Evolutionary conservation across 2,113 vertebrate species (phyloP).

Genomic region (Microcebus griseorufus): DNA sequence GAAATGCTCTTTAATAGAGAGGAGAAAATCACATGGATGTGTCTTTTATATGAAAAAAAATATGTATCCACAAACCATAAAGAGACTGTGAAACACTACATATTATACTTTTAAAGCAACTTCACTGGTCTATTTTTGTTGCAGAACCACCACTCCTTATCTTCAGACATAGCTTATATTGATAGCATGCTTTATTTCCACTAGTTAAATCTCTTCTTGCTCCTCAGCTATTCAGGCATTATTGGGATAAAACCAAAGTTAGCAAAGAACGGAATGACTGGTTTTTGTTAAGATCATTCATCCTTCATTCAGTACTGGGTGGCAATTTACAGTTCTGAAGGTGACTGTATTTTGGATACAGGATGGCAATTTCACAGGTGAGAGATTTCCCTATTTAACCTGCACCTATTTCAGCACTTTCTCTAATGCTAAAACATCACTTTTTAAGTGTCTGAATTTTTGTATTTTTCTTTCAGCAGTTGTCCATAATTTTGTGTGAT

Average conservation of each 20-base stretch:
- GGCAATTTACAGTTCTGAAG: slow-evolving; percentile 8
- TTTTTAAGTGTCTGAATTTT: slow-evolving; percentile 9
- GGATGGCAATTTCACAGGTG: slow-evolving; percentile 41
- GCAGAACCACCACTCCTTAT: not conserved
- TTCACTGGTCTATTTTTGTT: not conserved
- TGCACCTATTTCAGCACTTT: not conserved
- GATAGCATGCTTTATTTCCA: not conserved
- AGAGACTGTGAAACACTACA: not conserved
- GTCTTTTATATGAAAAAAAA: not conserved
- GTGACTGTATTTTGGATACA: not conserved
- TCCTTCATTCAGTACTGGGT: not conserved
- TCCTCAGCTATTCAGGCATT: not conserved
- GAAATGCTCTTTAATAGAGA: not conserved
- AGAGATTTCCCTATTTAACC: slow-evolving; percentile 23
- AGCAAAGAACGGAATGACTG: not conserved
- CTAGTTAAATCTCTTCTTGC: not conserved
- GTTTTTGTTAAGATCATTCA: slow-evolving; percentile 2
- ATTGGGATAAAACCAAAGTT: not conserved
- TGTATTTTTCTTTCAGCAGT: not conserved
- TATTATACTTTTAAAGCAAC: not conserved
- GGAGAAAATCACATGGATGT: not conserved
- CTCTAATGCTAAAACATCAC: not conserved
- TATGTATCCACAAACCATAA: not conserved
- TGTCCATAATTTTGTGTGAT: not conserved
- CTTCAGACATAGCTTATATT: not conserved